Evolutionary conservation across 2,888 invertebrate genomes (phyloP), one percentile per base, ranked within the genome.

Genomic region (Agriotes lineatus): DNA sequence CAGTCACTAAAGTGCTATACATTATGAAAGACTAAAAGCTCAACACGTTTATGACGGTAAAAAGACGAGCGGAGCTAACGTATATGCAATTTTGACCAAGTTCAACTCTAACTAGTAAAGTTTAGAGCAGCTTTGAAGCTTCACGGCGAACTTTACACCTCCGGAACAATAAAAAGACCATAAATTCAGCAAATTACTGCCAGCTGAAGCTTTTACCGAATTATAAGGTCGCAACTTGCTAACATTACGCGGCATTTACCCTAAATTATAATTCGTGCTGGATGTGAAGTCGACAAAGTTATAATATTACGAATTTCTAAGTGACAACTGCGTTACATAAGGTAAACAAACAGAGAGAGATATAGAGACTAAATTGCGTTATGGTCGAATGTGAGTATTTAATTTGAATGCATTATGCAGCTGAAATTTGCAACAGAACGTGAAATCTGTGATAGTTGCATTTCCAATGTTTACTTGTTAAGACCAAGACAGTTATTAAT

Each of bases 201-300:
- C 57, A 61, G 54, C 45, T 61, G 67, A 61, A 54, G 60, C 52
- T 60, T 61, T 67, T 56, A 63, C 63, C 63, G 58, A 68, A 68
- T 68, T 68, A 62, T 63, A 52, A 56, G 62, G 63, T 62, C 63
- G 50, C 58, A 67, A 67, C 50, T 58, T 57, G 63, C 44, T 22
- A 48, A 33, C 61, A 45, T 58, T 58, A 58, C 63, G 50, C 52
- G 14, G 45, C 65, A 69, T 58, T 71, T 71, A 69, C 60, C 14
- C 48, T 69, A 69, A 66, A 71, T 71, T 69, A 69, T 71, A 69
- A 71, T 69, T 71, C 69, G 63, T 63, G 66, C 48, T 61, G 22
- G 50, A 42, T 30, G 18, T 44, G 44, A 19, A 56, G 30, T 71
- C 58, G 68, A 58, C 56, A 68, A 65, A 61, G 61, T 71, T 65